These are phyloP conservation scores for Lithobates pipiens DNA, from an alignment of 2,797 vertebrate genomes.

Conservation along the genomic window DNA sequence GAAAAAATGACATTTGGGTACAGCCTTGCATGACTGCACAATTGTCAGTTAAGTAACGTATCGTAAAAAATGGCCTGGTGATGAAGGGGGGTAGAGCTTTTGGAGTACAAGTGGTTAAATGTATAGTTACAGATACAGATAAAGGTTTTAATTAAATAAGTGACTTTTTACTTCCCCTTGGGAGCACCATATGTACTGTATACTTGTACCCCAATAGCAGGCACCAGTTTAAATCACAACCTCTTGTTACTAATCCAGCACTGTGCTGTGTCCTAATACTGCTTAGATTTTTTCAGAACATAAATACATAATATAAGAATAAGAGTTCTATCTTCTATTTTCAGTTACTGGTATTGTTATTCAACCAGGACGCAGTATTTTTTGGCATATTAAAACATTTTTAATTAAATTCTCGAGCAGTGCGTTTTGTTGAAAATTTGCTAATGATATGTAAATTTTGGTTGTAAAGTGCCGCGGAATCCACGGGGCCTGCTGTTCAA, in stretches of 20 bases:
- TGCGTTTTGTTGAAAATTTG: slow-evolving; percentile 59
- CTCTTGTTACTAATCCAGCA: not conserved
- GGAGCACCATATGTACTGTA: too few species aligned
- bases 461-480: slow-evolving; percentile 63
- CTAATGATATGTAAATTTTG: slow-evolving; percentile 68
- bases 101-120: too few species aligned
- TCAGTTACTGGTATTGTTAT: not conserved
- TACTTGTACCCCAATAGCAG: not conserved
- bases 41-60: too few species aligned
- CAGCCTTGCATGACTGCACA: too few species aligned
- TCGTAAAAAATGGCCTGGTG: too few species aligned
- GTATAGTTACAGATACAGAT: too few species aligned
- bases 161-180: too few species aligned
- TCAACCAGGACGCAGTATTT: slow-evolving; percentile 10
- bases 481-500: slow-evolving; percentile 67
- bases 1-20: too few species aligned
- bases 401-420: slow-evolving; percentile 60
- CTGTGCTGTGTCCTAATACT: not conserved
- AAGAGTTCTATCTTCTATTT: not conserved
- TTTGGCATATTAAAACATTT: slow-evolving; percentile 18
- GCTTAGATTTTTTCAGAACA: not conserved
- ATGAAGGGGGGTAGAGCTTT: too few species aligned
- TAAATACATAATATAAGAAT: not conserved
- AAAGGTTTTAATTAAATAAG: too few species aligned
- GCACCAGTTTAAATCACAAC: too few species aligned